Conservation (phyloP, 2,797 vertebrate species). For the Vespertilio murinus region DNA sequence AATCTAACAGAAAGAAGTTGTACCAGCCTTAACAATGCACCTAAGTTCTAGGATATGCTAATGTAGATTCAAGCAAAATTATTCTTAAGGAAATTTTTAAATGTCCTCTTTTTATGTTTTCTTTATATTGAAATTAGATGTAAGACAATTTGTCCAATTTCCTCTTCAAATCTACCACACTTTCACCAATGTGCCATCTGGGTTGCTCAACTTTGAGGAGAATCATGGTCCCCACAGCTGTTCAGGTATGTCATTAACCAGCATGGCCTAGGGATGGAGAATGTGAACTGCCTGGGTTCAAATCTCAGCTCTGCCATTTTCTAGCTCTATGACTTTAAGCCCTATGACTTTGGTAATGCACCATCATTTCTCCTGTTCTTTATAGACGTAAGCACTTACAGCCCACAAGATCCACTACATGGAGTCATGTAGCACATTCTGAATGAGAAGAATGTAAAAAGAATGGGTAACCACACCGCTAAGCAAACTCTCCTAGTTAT, state of each 20-base stretch:
- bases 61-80: conserved; percentile 2
- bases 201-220: not conserved
- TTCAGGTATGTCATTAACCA: not conserved
- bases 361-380: not conserved
- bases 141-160: not conserved
- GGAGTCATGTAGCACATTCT: not conserved
- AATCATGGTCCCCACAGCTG: not conserved
- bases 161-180: not conserved
- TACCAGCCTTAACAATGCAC: not conserved
- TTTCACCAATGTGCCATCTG: not conserved
- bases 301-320: not conserved
- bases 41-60: not conserved
- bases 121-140: not conserved
- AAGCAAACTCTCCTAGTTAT: not conserved
- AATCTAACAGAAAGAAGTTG: not conserved
- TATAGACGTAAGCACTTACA: not conserved
- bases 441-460: not conserved
- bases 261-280: not conserved
- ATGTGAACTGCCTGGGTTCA: not conserved
- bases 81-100: not conserved
- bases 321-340: not conserved
- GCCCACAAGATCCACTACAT: not conserved
- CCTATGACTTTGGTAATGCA: not conserved
- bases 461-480: not conserved
- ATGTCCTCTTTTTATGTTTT: not conserved